Evolutionary conservation across 2,888 invertebrate species (phyloP), one percentile per base, ranked within the genome.

Genomic region (Rotaria socialis): DNA sequence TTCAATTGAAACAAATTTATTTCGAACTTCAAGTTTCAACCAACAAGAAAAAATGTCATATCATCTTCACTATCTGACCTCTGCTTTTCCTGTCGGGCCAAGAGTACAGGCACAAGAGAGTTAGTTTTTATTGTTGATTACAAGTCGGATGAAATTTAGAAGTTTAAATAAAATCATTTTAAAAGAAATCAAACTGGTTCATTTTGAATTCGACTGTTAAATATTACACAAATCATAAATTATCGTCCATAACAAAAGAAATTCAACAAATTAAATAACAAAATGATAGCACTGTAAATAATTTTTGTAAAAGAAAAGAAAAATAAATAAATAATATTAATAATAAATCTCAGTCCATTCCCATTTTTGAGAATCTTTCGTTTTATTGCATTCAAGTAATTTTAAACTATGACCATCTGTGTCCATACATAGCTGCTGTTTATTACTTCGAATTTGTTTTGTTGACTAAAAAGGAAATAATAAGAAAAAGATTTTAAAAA

Each of bases 311-410:
- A 14, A 47, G 16, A 19, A 11, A 80, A 47, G 19, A 80, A 10
- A 22, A 11, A 50, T 11, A 11, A 47, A 80, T 14, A 80, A 43
- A 14, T 24, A 24, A 67, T 67, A 2, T 86, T 56, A 90, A 14
- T 89, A 88, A 84, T 88, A 88, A 35, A 95, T 93, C 90, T 94
- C 93, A 90, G 94, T 94, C 90, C 96, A 95, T 86, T 93, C 93
- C 96, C 96, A 96, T 90, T 96, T 94, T 90, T 96, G 96, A 92
- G 94, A 95, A 43, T 94, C 94, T 90, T 96, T 95, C 89, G 94
- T 94, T 58, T 93, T 92, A 91, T 96, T 95, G 91, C 96, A 97
- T 2, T 94, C 94, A 90, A 94, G 94, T 67, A 96, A 92, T 35
- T 94, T 94, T 2, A 96, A 91, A 87, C 94, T 94, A 52, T 94